Evolutionary conservation across 2,113 vertebrate genomes (phyloP).

Genomic region (Nibea coibor): DNA sequence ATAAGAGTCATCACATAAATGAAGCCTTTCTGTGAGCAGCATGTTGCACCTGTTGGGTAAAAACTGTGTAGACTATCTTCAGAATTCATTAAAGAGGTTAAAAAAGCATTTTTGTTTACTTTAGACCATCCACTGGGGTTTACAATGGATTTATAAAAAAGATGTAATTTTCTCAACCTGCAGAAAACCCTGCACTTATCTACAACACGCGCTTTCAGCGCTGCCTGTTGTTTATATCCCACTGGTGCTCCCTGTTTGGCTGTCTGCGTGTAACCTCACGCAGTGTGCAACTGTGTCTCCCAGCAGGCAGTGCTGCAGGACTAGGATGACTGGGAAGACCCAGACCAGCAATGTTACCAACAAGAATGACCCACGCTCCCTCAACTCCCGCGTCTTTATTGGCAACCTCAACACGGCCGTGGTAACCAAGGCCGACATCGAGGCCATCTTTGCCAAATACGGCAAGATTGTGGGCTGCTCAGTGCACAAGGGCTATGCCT

Average conservation of each 20-base stretch:
- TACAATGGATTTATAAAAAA: slow-evolving; percentile 15
- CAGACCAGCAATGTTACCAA: slow-evolving; percentile 99
- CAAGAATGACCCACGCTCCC: slow-evolving; percentile 96
- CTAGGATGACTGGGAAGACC: slow-evolving; percentile 96
- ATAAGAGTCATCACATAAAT: background rate
- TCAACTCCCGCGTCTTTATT: slow-evolving; percentile 97
- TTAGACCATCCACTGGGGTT: background rate
- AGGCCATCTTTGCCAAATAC: slow-evolving; percentile 97
- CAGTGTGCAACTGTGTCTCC: slow-evolving; percentile 53
- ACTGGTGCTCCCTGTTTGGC: slow-evolving; percentile 15
- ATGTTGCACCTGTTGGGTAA: background rate
- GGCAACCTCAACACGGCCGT: slow-evolving; percentile 97
- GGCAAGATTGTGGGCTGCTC: slow-evolving; percentile 98
- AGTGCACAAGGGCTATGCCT: slow-evolving; percentile 96
- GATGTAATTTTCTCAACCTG: background rate
- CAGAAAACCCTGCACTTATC: slow-evolving; percentile 1
- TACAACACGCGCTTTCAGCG: slow-evolving; percentile 1
- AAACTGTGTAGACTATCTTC: background rate
- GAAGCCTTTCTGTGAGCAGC: background rate
- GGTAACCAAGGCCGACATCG: slow-evolving; percentile 95
- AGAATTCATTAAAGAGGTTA: background rate
- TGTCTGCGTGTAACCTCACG: slow-evolving; percentile 22
- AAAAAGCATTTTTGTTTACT: background rate
- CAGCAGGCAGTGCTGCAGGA: slow-evolving; percentile 70
- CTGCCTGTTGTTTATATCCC: slow-evolving; percentile 16